Evolutionary conservation across 2,797 vertebrate genomes (phyloP).

Genomic region (Microctenopoma stevenorrisi): DNA sequence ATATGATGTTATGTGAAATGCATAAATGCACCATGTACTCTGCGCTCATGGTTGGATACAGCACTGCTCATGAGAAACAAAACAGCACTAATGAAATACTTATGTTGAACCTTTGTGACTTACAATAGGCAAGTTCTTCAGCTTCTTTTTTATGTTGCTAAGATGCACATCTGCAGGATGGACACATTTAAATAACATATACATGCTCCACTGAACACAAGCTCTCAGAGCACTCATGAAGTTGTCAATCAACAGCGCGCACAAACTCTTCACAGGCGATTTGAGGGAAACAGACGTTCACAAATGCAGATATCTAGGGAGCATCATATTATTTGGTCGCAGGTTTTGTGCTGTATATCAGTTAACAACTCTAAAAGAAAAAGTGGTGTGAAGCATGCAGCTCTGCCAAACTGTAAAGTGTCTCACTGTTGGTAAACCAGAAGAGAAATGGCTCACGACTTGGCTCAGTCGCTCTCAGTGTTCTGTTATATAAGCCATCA

Average conservation of each 20-base stretch:
- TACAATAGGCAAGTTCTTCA: slow-evolving; percentile 4
- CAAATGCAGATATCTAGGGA: slow-evolving; percentile 32
- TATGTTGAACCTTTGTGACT: background rate
- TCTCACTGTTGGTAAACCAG: slow-evolving; percentile 9
- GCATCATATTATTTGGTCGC: background rate
- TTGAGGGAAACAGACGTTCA: slow-evolving; percentile 31
- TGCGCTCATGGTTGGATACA: background rate
- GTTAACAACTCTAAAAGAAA: slow-evolving; percentile 12
- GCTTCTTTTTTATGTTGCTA: slow-evolving; percentile 7
- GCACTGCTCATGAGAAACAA: background rate
- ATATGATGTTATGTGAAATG: no score
- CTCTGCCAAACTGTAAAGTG: slow-evolving; percentile 20
- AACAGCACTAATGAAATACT: background rate
- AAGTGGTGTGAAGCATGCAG: slow-evolving; percentile 5
- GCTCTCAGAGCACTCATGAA: slow-evolving; percentile 44
- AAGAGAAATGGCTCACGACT: slow-evolving; percentile 1
- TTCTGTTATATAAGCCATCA: slow-evolving; percentile 17
- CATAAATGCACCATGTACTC: no score
- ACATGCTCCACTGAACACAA: slow-evolving; percentile 47
- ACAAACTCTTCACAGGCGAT: slow-evolving; percentile 51
- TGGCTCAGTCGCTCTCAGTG: slow-evolving; percentile 2
- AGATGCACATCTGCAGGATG: slow-evolving; percentile 57
- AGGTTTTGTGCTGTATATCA: slow-evolving; percentile 7
- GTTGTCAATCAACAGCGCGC: slow-evolving; percentile 60
- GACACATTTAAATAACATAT: slow-evolving; percentile 44